phyloP scores from a whole-genome alignment of 37 sponge, comb jelly and placozoan genomes.

The Bolinopsis microptera region DNA sequence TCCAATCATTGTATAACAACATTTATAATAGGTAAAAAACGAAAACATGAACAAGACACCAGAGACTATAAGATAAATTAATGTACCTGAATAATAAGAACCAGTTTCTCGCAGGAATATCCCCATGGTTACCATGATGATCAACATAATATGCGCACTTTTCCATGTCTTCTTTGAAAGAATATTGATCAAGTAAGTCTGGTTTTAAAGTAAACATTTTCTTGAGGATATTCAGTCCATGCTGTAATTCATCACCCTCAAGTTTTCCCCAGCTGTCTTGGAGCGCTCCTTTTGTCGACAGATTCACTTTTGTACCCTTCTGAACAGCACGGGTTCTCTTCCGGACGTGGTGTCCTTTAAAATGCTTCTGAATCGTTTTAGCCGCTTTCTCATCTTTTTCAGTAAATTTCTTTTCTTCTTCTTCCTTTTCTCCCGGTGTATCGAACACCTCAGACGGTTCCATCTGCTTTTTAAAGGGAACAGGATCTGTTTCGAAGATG shows the following conservation, averaged over 20 bases:
- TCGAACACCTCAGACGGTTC: not conserved
- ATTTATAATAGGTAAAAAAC: too few relatives aligned
- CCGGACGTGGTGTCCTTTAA: slow-evolving; percentile 61
- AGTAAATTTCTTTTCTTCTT: not conserved
- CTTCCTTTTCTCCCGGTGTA: not conserved
- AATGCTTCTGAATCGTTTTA: slow-evolving; percentile 15
- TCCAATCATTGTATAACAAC: not conserved
- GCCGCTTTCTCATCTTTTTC: not conserved
- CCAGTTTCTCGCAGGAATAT: slow-evolving; percentile 75
- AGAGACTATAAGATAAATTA: too few relatives aligned
- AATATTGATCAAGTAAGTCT: slow-evolving; percentile 69
- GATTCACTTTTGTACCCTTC: slow-evolving; percentile 29
- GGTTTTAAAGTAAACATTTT: slow-evolving; percentile 23
- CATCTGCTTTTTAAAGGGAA: slow-evolving; percentile 21
- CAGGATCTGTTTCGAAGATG: slow-evolving; percentile 36
- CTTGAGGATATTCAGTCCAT: slow-evolving; percentile 12
- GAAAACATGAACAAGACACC: too few relatives aligned
- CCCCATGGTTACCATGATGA: slow-evolving; percentile 67
- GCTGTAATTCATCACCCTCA: slow-evolving; percentile 37
- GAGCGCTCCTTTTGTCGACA: not conserved
- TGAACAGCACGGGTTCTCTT: slow-evolving; percentile 41
- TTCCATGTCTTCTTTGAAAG: slow-evolving; percentile 73
- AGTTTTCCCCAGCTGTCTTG: slow-evolving; percentile 43
- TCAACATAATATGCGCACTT: slow-evolving; percentile 68
- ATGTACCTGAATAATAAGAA: slow-evolving; percentile 80